Percentiles rank a stretch among this genome's conserved stretches.
Conservation (phyloP, 2,888 invertebrate species). For the Orthosia incerta region DNA sequence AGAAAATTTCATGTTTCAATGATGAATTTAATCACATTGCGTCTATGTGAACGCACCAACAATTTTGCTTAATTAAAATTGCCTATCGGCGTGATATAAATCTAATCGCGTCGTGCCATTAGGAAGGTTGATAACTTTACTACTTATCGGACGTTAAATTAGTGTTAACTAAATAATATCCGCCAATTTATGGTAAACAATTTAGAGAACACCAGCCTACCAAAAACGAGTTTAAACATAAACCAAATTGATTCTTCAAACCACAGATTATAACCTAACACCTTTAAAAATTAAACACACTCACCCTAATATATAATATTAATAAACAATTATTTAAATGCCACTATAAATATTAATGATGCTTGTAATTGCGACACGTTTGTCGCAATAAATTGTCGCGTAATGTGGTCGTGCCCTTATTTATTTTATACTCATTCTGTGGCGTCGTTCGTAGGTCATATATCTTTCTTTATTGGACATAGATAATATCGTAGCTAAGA, state of each 20-base stretch:
- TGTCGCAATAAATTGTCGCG: constrained; percentile 59
- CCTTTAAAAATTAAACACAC: constrained; percentile 33
- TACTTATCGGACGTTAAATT: no score
- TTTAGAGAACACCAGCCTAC: not conserved
- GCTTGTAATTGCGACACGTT: constrained; percentile 57
- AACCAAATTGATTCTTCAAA: constrained; percentile 7
- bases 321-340: constrained; percentile 59
- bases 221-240: constrained; percentile 15
- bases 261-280: constrained; percentile 40
- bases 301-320: constrained; percentile 15
- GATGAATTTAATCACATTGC: no score
- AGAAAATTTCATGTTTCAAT: no score
- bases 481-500: constrained; percentile 36
- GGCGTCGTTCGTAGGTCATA: constrained; percentile 23
- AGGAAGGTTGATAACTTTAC: no score
- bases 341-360: constrained; percentile 55
- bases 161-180: no score
- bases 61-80: no score
- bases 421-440: constrained; percentile 41
- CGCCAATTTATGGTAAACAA: constrained; percentile 4
- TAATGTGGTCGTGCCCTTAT: constrained; percentile 45
- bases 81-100: no score
- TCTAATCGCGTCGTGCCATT: no score
- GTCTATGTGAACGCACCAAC: no score
- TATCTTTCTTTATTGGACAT: constrained; percentile 43